These are phyloP conservation scores for Leuciscus idus DNA, from an alignment of 2,113 vertebrate genomes.

Conservation along the genomic window DNA sequence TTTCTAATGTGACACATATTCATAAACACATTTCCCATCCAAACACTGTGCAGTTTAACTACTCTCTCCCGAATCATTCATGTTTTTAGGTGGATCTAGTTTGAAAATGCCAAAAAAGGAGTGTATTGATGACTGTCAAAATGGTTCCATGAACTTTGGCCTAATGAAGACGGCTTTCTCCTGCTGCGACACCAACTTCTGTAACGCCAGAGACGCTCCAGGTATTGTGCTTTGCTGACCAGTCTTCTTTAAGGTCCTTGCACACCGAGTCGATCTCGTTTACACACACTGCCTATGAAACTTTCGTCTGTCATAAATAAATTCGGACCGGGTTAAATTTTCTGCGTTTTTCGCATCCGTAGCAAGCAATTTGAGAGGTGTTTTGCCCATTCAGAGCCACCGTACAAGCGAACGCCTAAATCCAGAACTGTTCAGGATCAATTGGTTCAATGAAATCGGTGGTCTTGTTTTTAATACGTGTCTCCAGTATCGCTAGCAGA, in stretches of 20 bases:
- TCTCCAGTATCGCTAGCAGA: too few species aligned
- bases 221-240: not conserved
- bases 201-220: not conserved
- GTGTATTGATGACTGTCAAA: not conserved
- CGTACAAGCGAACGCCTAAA: too few species aligned
- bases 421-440: too few species aligned
- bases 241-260: not conserved
- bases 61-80: not conserved
- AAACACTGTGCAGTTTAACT: not conserved
- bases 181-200: constrained; percentile 6
- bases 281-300: too few species aligned
- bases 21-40: not conserved
- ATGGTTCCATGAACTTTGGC: not conserved
- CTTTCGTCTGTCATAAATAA: too few species aligned
- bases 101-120: not conserved
- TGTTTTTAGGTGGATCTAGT: not conserved
- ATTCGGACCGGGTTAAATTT: too few species aligned
- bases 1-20: not conserved
- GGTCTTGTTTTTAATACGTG: too few species aligned
- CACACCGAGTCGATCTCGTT: too few species aligned
- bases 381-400: too few species aligned
- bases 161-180: rapidly evolving
- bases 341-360: too few species aligned
- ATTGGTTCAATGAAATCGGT: too few species aligned
- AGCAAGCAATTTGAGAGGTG: too few species aligned